These are phyloP conservation scores for Chalcosyrphus nemorum DNA, from an alignment of 2,888 invertebrate genomes.

Conservation along the genomic window DNA sequence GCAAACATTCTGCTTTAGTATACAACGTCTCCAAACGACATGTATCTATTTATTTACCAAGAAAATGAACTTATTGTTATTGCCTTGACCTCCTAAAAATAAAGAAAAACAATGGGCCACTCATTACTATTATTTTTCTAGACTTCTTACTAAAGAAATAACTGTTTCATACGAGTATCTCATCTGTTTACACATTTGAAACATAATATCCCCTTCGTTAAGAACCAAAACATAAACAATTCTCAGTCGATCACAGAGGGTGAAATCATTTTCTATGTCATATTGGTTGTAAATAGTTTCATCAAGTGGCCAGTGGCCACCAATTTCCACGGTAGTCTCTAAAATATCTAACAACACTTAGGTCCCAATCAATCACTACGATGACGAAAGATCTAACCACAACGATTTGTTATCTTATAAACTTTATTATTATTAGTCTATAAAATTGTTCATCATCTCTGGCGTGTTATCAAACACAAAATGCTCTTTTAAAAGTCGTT, in stretches of 20 bases:
- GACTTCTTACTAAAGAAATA: too few relatives aligned
- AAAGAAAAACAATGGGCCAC: too few relatives aligned
- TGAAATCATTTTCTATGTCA: not conserved
- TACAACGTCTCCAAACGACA: too few relatives aligned
- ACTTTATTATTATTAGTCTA: not conserved
- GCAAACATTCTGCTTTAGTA: too few relatives aligned
- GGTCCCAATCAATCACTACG: not conserved
- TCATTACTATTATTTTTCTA: too few relatives aligned
- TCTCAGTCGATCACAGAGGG: not conserved
- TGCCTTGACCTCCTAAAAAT: too few relatives aligned
- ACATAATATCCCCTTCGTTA: too few relatives aligned
- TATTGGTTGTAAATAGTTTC: not conserved
- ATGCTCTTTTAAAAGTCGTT: not conserved
- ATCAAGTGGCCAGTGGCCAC: not conserved
- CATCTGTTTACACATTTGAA: not conserved
- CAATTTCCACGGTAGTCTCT: not conserved
- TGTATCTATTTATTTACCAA: too few relatives aligned
- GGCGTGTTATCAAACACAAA: slow-evolving; percentile 9
- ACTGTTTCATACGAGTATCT: too few relatives aligned
- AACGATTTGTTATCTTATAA: not conserved
- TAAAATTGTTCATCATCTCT: not conserved
- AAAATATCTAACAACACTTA: not conserved
- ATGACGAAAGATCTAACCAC: not conserved
- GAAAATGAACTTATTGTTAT: too few relatives aligned
- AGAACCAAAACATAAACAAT: not conserved